Conservation (phyloP, 1,140 invertebrate species). For the Bombus difficillimus region DNA sequence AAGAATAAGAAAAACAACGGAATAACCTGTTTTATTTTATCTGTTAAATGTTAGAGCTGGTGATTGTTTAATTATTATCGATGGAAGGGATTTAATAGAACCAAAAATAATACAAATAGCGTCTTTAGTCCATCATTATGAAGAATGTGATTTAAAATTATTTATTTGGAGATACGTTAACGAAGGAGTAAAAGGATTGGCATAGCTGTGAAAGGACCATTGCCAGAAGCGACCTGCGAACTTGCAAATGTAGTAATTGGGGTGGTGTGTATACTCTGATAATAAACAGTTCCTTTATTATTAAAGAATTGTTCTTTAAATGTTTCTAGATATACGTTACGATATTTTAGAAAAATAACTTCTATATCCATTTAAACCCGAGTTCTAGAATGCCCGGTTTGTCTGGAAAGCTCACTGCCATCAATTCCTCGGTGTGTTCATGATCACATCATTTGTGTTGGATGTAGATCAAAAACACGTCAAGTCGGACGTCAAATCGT, state of each 20-base stretch:
- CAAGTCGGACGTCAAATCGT: no score
- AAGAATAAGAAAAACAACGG: slow-evolving; percentile 20
- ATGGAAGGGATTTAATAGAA: slow-evolving; percentile 85
- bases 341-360: neutral
- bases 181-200: slow-evolving; percentile 81
- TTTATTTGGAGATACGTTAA: slow-evolving; percentile 78
- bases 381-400: no score
- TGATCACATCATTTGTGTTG: no score
- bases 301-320: neutral
- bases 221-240: slow-evolving; percentile 76
- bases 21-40: neutral
- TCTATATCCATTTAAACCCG: no score
- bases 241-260: slow-evolving; percentile 78
- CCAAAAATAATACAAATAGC: slow-evolving; percentile 84
- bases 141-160: slow-evolving; percentile 69
- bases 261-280: slow-evolving; percentile 71
- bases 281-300: neutral
- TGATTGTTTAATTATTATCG: slow-evolving; percentile 86
- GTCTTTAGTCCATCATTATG: slow-evolving; percentile 80
- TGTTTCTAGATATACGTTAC: neutral
- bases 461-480: no score
- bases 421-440: no score
- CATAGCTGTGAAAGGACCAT: slow-evolving; percentile 73
- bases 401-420: no score
- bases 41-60: slow-evolving; percentile 78